phyloP scores from a whole-genome alignment of 2,888 invertebrate species.

The Xestia rhomboidea region DNA sequence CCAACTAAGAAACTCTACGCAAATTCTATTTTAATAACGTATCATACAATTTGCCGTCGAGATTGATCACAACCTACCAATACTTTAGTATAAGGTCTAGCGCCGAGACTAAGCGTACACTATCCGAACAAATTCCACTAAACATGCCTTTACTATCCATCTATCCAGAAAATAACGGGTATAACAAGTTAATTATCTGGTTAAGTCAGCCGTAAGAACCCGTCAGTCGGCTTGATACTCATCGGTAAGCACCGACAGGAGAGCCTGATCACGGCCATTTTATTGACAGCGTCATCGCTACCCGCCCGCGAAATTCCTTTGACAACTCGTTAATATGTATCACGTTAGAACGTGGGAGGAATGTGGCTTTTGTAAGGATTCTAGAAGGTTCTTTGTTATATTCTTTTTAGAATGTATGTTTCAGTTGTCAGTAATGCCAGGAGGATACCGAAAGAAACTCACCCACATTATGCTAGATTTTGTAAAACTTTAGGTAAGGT shows the following conservation, averaged over 20 bases:
- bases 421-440: not conserved
- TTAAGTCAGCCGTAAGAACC: conserved; percentile 39
- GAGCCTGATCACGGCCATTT: conserved; percentile 50
- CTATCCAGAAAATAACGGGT: conserved; percentile 49
- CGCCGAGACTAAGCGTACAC: not conserved
- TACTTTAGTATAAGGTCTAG: not conserved
- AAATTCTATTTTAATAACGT: no score
- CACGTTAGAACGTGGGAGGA: conserved; percentile 1
- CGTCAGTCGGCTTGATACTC: conserved; percentile 35
- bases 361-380: not conserved
- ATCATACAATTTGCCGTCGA: not conserved
- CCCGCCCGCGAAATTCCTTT: conserved; percentile 58
- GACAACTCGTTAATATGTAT: conserved; percentile 53
- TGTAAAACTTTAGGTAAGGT: not conserved
- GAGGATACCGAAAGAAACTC: not conserved
- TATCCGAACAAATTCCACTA: conserved; percentile 1
- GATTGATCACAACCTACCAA: not conserved
- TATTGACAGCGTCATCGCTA: conserved; percentile 49
- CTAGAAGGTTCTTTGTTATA: not conserved
- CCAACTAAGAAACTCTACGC: no score
- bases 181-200: conserved; percentile 59
- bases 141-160: conserved; percentile 28
- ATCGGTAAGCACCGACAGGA: conserved; percentile 36
- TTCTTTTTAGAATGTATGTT: not conserved
- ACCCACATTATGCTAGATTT: no score